Base-by-base conservation (phyloP, 2,888 invertebrate genomes). In the Cenopis cana region DNA sequence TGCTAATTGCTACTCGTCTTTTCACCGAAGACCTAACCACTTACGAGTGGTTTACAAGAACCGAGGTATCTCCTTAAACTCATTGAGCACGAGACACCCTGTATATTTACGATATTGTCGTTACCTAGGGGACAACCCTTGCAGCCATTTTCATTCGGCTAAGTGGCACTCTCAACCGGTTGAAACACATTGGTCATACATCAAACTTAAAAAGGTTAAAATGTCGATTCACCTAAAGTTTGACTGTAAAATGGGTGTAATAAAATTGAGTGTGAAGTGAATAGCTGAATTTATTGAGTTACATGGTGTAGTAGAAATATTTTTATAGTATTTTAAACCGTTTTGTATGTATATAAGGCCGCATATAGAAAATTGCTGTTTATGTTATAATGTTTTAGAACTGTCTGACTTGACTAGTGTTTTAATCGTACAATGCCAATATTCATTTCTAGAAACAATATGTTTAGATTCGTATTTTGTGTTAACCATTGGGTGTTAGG, bases 141-240 rank as follows among this genome's bases (percentile, higher is more conserved):
- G 41, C 17, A 24, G 20, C 55, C 52, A 60, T 17, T 66, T 64
- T 70, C 54, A 59, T 65, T 24, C 18, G 18, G 52, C 10, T 66
- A 49, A 70, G 70, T 70, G 70, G 41, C 65, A 66, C 18, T 60
- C 50, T 46, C 33, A 46, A 61, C 29, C 18, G n/a, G 62, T 24
- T 69, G 59, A 57, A 49, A 33, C 17, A 20, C 29, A 33, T 50
- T 33, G 62, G 62, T 29, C 8, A 50, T 61, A 50, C 36, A 36
- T 62, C 62, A 36, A 52, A 62, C 1, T 65, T n/a, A 38, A 64
- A 65, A 12, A 12, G 65, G 57, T 38, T 65, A 20, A 55, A 55
- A 20, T 11, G 65, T 38, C 64, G 52, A 33, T 38, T 64, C 14
- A 52, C 5, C 4, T 38, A 36, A 50, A 33, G 33, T 50, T 62